Percentiles rank a stretch among this genome's conserved stretches.
These are phyloP conservation scores for Griposia aprilina DNA, from an alignment of 2,888 invertebrate genomes.

Conservation along the genomic window DNA sequence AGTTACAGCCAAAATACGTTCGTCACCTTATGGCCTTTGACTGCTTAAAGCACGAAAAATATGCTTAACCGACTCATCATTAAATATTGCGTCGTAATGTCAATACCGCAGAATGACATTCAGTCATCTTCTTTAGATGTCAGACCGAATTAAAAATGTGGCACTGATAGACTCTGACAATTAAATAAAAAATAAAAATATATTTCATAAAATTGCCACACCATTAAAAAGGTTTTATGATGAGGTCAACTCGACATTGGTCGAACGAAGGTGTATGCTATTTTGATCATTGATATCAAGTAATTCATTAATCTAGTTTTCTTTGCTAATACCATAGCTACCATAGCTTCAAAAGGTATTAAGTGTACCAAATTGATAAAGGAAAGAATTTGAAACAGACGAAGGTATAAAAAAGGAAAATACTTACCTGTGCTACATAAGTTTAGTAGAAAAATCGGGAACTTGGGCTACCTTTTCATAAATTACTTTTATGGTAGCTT, in stretches of 20 bases:
- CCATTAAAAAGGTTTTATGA: neutral
- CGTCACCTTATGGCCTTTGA: neutral
- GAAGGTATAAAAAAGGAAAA: neutral
- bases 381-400: neutral
- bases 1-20: neutral
- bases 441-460: conserved; percentile 12
- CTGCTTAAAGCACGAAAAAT: neutral
- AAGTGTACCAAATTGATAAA: neutral
- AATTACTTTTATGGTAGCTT: conserved; percentile 55
- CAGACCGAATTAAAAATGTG: neutral
- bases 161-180: neutral
- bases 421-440: neutral
- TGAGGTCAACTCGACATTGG: neutral
- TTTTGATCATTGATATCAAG: neutral
- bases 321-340: neutral
- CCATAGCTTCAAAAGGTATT: neutral
- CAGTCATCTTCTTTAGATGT: neutral
- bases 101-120: neutral
- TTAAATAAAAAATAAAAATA: neutral
- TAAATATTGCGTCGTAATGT: neutral
- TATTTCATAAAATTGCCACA: neutral
- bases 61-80: neutral
- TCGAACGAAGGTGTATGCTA: neutral
- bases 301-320: neutral
- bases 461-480: conserved; percentile 30